These are phyloP conservation scores for Varecia variegata DNA, from an alignment of 2,797 vertebrate genomes.

Conservation along the genomic window DNA sequence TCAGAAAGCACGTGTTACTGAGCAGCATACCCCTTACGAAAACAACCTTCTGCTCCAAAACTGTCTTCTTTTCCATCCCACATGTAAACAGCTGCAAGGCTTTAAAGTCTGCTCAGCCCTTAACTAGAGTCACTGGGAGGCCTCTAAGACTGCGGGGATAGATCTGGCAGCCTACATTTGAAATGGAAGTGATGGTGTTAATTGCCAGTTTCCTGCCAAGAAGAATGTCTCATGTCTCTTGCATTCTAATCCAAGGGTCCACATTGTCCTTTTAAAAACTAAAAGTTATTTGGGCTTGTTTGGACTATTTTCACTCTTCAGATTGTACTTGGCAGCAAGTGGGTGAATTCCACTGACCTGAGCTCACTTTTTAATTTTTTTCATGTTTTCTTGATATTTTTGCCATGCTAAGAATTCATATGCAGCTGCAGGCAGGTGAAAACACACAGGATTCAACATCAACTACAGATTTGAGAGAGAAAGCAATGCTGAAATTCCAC, in stretches of 20 bases:
- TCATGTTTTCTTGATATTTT: conserved; percentile 64
- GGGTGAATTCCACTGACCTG: conserved; percentile 47
- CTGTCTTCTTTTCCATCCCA: neutral
- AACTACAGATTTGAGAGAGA: neutral
- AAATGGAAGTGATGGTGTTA: neutral
- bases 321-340: conserved; percentile 55
- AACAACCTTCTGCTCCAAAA: neutral
- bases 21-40: neutral
- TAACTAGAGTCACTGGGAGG: neutral
- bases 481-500: neutral
- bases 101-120: neutral
- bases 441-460: neutral
- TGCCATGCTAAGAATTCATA: neutral
- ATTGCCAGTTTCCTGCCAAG: neutral
- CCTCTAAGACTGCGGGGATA: fast-evolving
- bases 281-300: conserved; percentile 31
- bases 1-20: neutral
- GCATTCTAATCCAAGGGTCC: neutral
- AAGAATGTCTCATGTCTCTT: neutral
- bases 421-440: conserved; percentile 51
- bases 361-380: conserved; percentile 44
- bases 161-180: neutral
- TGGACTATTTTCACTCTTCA: conserved; percentile 57
- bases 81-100: neutral
- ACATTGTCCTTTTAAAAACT: conserved; percentile 9